phyloP scores from a whole-genome alignment of 2,113 vertebrate species.

The Malurus alboscapulatus region DNA sequence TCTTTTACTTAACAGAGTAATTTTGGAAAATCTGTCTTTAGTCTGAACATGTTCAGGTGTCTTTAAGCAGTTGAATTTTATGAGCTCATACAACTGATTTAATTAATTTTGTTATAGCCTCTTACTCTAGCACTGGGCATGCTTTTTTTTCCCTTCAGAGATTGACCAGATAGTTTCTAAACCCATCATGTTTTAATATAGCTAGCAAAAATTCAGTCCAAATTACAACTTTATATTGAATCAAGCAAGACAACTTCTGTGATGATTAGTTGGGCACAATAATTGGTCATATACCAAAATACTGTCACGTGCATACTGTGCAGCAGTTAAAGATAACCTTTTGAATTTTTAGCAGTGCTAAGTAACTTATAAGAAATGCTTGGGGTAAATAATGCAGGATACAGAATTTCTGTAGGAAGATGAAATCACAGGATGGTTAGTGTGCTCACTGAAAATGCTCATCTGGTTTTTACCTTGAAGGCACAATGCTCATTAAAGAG shows the following conservation, averaged over 20 bases:
- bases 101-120: not conserved
- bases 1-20: not conserved
- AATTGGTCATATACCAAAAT: not conserved
- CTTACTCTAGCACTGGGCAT: not conserved
- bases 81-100: not conserved
- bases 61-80: not conserved
- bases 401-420: slow-evolving; percentile 30
- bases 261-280: not conserved
- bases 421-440: not conserved
- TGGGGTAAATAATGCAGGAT: slow-evolving; percentile 17
- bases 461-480: not conserved
- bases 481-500: not conserved
- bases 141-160: not conserved
- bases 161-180: not conserved
- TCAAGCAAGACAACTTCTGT: not conserved
- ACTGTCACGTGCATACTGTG: not conserved
- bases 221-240: not conserved
- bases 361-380: not conserved
- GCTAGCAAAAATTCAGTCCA: not conserved
- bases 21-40: not conserved
- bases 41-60: not conserved
- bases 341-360: not conserved
- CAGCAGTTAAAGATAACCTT: not conserved
- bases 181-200: not conserved
- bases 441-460: not conserved